Base-by-base conservation (phyloP, 2,888 invertebrate species). In the Dicyrtoma fusca region DNA sequence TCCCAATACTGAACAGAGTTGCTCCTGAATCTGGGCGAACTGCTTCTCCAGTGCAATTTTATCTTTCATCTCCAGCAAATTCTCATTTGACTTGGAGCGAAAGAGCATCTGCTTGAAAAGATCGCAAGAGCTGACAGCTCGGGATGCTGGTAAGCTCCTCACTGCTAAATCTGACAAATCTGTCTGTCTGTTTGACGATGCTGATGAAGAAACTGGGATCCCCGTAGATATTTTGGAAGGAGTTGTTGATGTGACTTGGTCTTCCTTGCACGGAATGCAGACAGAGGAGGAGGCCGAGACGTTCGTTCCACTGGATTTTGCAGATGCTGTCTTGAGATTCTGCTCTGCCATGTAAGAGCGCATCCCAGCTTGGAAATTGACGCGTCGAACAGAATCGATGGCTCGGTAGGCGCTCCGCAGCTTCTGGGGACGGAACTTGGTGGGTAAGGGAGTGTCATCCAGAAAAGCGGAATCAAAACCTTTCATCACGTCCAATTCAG, bases 361-460 rank as follows among this genome's bases (percentile, higher is more conserved):
- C 21, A 53, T n/a, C 23, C 21, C 53, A 10, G 53, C 19, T 4
- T 53, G 4, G 21, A 49, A 49, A 11, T 49, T 49, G 13, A 49
- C 49, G 14, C 49, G 49, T 49, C 53, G 53, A 11, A 53, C 53
- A 4, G 53, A 53, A 23, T 53, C 53, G n/a, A 53, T 53, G 8
- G 53, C 53, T 53, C 53, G 8, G 13, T 53, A 53, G 1, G 53
- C 53, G 13, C 53, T 23, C 17, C 53, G 53, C 4, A 53, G 53
- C 19, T 53, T 49, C 19, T 19, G 53, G 11, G 53, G 53, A 4
- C 53, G 21, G 13, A 53, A 53, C 53, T 53, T 53, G 21, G 53
- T 53, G 21, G 53, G 53, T 19, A 53, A 23, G 2, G 53, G 53
- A 53, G 53, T 53, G 17, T 53, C 21, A 13, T 53, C 53, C 19